Evolutionary conservation across 2,888 invertebrate species (phyloP), one percentile per base, ranked within the genome.

Genomic region (Scaptodrosophila latifasciaeformis): DNA sequence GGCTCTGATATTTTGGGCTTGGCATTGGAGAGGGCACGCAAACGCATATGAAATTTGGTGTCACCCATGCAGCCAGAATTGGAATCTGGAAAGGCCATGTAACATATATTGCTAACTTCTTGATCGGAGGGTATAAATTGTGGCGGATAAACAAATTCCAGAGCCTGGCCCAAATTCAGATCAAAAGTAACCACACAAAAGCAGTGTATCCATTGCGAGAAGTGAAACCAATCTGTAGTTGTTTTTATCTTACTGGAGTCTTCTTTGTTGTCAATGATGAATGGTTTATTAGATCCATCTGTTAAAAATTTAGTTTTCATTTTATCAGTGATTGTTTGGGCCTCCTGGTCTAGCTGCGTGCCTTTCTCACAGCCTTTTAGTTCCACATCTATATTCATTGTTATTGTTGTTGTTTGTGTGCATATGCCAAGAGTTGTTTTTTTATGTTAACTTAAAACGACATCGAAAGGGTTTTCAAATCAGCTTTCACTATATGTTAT

Each of bases 61-160:
- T 99, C 98, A 45, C 98, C 97, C 96, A 98, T 97, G 85, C 97
- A 97, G 49, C 97, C 97, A 2, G 98, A 98, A 88, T 99, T 99
- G 0, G 99, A 99, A 87, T 99, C 99, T 1, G 99, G 99, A 87
- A 99, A 99, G 34, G 99, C 97, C 85, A 99, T 89, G 86, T 99
- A 99, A 87, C 99, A 99, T 70, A 99, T 94, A 88, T 95, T 96
- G 65, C 93, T 93, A 81, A 94, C 93, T 87, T 96, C 96, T 86
- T 93, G 92, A 82, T 96, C 96, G 0, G 92, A 90, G 65, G 96
- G 87, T 65, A 89, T 89, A 18, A 94, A 81, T 40, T 72, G 48
- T 2, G 70, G 64, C n/a, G 85, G 85, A 58, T 85, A 84, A 7
- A 84, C 75, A 45, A 68, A 80, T 47, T 83, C 83, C 21, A 83